Conservation (phyloP, 2,797 vertebrate species). For the Pangasius krempfi region DNA sequence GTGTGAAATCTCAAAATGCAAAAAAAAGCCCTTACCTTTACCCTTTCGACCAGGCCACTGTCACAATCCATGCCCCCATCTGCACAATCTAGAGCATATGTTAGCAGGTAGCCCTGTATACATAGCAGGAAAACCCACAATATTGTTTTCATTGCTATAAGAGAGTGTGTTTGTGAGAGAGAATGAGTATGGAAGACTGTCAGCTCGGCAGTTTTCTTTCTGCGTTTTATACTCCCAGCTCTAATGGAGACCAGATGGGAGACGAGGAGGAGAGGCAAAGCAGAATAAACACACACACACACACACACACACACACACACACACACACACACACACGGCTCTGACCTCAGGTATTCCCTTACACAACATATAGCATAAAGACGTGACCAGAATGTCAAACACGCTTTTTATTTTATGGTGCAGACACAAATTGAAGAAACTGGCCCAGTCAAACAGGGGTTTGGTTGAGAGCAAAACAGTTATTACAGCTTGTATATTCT, state of each 20-base stretch:
- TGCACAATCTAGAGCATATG: conserved; percentile 70
- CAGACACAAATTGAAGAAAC: conserved; percentile 12
- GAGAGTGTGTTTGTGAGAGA: conserved; percentile 48
- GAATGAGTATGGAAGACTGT: conserved; percentile 51
- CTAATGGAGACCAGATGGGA: conserved; percentile 81
- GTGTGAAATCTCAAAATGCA: not conserved
- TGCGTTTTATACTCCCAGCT: conserved; percentile 77
- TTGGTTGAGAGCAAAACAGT: conserved; percentile 21
- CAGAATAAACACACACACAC: conserved; percentile 68
- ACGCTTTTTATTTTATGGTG: not conserved
- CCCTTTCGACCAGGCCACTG: conserved; percentile 64
- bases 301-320: not conserved
- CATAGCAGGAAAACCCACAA: conserved; percentile 74
- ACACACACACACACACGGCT: not conserved
- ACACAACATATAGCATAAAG: not conserved
- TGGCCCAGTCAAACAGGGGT: conserved; percentile 9
- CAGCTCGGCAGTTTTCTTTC: conserved; percentile 64
- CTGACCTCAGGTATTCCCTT: conserved; percentile 15
- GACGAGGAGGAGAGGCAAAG: conserved; percentile 68
- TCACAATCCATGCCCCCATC: conserved; percentile 66
- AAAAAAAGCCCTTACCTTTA: conserved; percentile 70
- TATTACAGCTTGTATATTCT: conserved; percentile 17
- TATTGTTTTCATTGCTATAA: conserved; percentile 71
- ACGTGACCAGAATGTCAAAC: not conserved
- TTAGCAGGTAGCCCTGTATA: conserved; percentile 75